Conservation (phyloP, 2,797 vertebrate species). For the Falco berigora region DNA sequence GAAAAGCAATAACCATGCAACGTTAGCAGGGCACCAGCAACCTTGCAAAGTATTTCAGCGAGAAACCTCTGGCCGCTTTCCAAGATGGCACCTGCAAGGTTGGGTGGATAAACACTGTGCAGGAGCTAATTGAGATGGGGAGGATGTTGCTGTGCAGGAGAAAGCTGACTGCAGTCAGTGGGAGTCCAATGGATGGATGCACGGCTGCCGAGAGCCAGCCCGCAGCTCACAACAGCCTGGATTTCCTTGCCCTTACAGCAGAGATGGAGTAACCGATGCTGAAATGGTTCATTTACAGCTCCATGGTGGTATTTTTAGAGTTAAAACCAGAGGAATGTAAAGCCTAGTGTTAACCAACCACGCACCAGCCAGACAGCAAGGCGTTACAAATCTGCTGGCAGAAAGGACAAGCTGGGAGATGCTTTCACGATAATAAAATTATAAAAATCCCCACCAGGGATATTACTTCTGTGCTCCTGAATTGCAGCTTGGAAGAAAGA, state of each 20-base stretch:
- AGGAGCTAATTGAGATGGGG: neutral
- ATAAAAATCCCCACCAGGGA: fast-evolving
- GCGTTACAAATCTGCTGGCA: neutral
- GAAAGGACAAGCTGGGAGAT: neutral
- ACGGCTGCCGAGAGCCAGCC: neutral
- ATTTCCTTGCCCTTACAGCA: neutral
- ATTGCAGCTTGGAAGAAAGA: neutral
- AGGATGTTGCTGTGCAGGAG: neutral
- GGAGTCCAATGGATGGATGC: neutral
- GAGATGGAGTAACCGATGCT: neutral
- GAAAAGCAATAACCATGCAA: neutral
- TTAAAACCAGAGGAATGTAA: neutral
- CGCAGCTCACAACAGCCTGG: neutral
- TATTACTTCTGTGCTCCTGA: neutral
- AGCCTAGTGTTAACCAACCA: neutral
- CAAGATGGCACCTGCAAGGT: neutral
- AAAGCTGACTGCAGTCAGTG: neutral
- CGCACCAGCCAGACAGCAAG: neutral
- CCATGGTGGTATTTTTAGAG: neutral
- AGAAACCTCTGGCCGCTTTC: neutral
- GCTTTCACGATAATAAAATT: neutral
- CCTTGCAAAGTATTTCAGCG: neutral
- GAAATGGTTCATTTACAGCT: neutral
- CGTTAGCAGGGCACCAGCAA: neutral
- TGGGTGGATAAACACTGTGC: neutral